phyloP scores from a whole-genome alignment of 2,888 invertebrate genomes.

The Zonitis immaculata region DNA sequence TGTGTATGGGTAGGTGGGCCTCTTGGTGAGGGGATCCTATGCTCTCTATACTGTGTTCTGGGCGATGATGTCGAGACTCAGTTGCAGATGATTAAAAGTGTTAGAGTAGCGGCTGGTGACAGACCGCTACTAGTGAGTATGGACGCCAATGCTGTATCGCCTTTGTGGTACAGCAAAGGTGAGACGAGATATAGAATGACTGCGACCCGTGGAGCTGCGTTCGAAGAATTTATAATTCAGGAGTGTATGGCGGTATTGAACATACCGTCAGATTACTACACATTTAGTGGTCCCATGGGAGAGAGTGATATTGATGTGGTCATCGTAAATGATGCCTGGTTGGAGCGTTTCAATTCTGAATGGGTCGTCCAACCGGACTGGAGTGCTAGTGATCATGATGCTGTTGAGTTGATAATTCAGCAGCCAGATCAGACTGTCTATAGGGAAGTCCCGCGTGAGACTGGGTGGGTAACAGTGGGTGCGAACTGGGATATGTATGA shows the following conservation, averaged over 20 bases:
- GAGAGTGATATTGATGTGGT: conserved; percentile 24
- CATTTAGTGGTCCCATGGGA: conserved; percentile 17
- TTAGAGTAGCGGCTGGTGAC: background rate
- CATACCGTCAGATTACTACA: conserved; percentile 14
- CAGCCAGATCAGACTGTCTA: too few relatives aligned
- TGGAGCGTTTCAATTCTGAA: background rate
- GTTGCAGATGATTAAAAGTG: too few relatives aligned
- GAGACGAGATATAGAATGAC: background rate
- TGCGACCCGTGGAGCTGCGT: background rate
- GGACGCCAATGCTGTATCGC: conserved; percentile 25
- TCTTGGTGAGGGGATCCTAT: conserved; percentile 14
- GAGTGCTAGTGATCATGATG: conserved; percentile 8
- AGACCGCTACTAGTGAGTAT: conserved; percentile 16
- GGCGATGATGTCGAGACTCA: too few relatives aligned
- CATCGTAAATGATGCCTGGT: conserved; percentile 6
- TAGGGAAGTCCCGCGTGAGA: too few relatives aligned
- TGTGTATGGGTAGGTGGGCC: conserved; percentile 16
- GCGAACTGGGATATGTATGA: too few relatives aligned
- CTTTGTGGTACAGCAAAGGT: conserved; percentile 21
- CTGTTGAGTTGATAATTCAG: too few relatives aligned
- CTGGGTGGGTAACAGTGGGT: too few relatives aligned
- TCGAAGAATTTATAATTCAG: conserved; percentile 8
- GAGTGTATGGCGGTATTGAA: conserved; percentile 18
- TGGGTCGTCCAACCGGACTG: conserved; percentile 1
- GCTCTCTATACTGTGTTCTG: conserved; percentile 20